Base-by-base conservation (phyloP, 2,888 invertebrate genomes). In the Lithophane socia region DNA sequence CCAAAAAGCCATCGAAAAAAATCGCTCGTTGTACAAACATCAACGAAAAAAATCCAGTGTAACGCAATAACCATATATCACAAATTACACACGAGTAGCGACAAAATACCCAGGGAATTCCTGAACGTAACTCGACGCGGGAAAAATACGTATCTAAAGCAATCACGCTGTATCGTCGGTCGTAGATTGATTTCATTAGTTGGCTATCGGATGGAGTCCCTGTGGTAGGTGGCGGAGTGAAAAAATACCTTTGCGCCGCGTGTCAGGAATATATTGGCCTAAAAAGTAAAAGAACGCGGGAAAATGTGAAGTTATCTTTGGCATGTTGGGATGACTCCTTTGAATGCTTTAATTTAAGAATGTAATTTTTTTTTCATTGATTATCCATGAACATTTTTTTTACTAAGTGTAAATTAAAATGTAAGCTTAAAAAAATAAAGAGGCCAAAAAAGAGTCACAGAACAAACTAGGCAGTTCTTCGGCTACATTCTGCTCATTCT, bases 141-240 rank as follows among this genome's bases (percentile, higher is more conserved):
- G 78, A 67, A 77, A 82, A 86, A 87, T 86, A 83, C 87, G 79
- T 80, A 88, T 83, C 82, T 85, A 86, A 83, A 86, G 88, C 87
- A 91, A 90, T 89, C 91, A 85, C 82, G 83, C 75, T 75, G 87
- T 90, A 90, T 89, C 86, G 88, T 70, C 72, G 74, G 60, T 75
- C 81, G 83, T 78, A 84, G 87, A 90, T 88, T 91, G 91, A 91
- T 91, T 90, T 90, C 87, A 90, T 91, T 91, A 90, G 87, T 82
- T 74, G 83, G 84, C 86, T 84, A 88, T 88, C 85, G 82, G 79
- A 78, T 75, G 74, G 71, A 72, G 66, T 85, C 80, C 79, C 73
- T 52, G 54, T 18, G 86, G 75, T 73, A 60, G 60, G 74, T 52
- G 63, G 70, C 54, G n/a, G 73, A 75, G 69, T 67, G 77, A 75